These are phyloP conservation scores for Chrysolina oricalcia DNA, from an alignment of 2,888 invertebrate species.

Conservation along the genomic window DNA sequence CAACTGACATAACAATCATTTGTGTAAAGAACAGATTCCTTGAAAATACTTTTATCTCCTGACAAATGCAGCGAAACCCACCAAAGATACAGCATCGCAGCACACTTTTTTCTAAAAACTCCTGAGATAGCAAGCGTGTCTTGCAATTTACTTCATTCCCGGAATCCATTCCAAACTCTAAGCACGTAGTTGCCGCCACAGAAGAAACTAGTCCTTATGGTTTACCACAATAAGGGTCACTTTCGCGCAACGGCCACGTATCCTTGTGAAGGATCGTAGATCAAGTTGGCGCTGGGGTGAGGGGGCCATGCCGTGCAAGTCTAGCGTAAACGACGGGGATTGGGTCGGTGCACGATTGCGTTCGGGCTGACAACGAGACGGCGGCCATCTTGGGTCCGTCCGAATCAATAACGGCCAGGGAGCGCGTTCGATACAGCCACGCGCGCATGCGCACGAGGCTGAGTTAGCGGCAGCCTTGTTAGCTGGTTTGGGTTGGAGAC, in stretches of 20 bases:
- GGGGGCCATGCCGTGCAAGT: constrained; percentile 61
- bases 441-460: constrained; percentile 38
- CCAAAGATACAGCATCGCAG: constrained; percentile 45
- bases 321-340: constrained; percentile 63
- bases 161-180: constrained; percentile 70
- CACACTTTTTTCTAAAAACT: constrained; percentile 58
- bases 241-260: constrained; percentile 52
- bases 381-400: constrained; percentile 68
- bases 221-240: constrained; percentile 41
- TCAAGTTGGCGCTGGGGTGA: constrained; percentile 60
- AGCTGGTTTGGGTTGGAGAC: constrained; percentile 22
- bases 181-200: constrained; percentile 65
- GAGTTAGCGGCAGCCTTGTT: constrained; percentile 8
- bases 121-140: constrained; percentile 66
- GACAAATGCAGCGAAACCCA: constrained; percentile 45
- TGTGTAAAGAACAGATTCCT: constrained; percentile 44
- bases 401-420: constrained; percentile 68
- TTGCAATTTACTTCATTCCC: constrained; percentile 72
- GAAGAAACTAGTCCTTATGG: constrained; percentile 44
- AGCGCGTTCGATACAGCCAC: constrained; percentile 65
- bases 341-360: constrained; percentile 67
- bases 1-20: constrained; percentile 44
- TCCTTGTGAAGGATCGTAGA: constrained; percentile 65
- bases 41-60: constrained; percentile 40
- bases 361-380: constrained; percentile 64